A percentile compares a stretch with the other conserved stretches of the same genome.
These are phyloP conservation scores for Littorina saxatilis DNA, from an alignment of 1,140 invertebrate genomes.

Conservation along the genomic window DNA sequence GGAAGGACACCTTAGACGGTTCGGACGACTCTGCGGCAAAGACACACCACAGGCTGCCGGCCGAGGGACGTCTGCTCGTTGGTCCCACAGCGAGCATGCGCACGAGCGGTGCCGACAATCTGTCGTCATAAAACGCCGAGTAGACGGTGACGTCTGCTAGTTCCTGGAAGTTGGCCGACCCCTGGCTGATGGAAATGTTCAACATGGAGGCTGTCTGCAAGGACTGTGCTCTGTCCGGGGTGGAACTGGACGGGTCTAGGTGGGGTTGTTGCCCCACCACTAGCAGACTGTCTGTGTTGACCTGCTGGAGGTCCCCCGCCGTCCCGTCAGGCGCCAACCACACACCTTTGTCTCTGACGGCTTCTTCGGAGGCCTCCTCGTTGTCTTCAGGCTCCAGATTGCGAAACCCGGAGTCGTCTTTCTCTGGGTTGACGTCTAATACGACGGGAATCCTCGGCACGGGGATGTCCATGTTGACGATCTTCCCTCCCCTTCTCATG, in stretches of 20 bases:
- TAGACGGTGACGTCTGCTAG: constrained; percentile 35
- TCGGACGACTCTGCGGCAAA: constrained; percentile 4
- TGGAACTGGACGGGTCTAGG: background rate
- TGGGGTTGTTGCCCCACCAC: background rate
- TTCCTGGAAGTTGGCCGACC: constrained; percentile 12
- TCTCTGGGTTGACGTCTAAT: no score
- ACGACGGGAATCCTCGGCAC: no score
- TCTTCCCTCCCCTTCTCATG: background rate
- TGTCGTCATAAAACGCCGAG: constrained; percentile 40
- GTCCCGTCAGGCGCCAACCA: constrained; percentile 27
- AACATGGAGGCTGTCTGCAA: background rate
- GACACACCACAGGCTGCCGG: constrained; percentile 40
- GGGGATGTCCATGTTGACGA: background rate
- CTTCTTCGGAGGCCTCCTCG: background rate
- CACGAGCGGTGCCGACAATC: background rate
- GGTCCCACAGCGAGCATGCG: constrained; percentile 36
- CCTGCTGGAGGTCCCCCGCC: background rate
- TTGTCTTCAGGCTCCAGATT: no score
- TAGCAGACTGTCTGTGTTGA: background rate
- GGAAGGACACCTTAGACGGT: background rate
- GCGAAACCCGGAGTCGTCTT: no score
- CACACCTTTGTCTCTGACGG: background rate
- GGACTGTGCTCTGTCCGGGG: background rate
- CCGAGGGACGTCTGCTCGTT: background rate
- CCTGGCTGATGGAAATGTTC: constrained; percentile 9